Percentiles rank a stretch among this genome's conserved stretches.
These are phyloP conservation scores for Drosophila demipolita DNA, from an alignment of 2,888 invertebrate genomes.

Conservation along the genomic window DNA sequence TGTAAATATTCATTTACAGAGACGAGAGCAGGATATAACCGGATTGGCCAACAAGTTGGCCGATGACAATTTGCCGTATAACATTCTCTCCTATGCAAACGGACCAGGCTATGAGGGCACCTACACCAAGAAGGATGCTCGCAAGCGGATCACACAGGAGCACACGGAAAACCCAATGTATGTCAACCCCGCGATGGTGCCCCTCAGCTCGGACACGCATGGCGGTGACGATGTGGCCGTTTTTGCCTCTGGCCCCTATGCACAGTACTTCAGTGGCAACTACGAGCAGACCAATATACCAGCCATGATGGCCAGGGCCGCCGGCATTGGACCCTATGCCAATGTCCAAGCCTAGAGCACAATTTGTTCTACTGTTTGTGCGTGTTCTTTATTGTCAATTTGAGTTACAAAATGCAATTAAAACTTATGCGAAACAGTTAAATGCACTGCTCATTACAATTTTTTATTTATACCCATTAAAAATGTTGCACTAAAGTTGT, in stretches of 20 bases:
- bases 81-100: conserved; percentile 91
- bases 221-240: conserved; percentile 93
- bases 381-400: conserved; percentile 20
- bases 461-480: not conserved
- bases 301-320: conserved; percentile 90
- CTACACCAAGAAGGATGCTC: conserved; percentile 66
- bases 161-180: conserved; percentile 71
- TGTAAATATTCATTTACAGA: conserved; percentile 6
- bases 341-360: conserved; percentile 28
- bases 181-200: conserved; percentile 88
- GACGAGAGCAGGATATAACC: conserved; percentile 87
- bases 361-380: not conserved
- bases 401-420: conserved; percentile 55
- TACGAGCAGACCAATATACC: conserved; percentile 93
- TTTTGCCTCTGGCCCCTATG: conserved; percentile 91
- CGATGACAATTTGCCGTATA: conserved; percentile 88
- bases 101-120: conserved; percentile 88
- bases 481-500: not conserved
- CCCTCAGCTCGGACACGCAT: conserved; percentile 89
- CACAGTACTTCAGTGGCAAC: conserved; percentile 92
- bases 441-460: conserved; percentile 36
- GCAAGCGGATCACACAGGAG: conserved; percentile 66
- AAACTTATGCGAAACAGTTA: conserved; percentile 47
- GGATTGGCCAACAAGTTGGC: conserved; percentile 85
- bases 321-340: conserved; percentile 88